A percentile compares a stretch with the other conserved stretches of the same genome.
phyloP scores from a whole-genome alignment of 1,140 invertebrate species.

The Procambarus clarkii region DNA sequence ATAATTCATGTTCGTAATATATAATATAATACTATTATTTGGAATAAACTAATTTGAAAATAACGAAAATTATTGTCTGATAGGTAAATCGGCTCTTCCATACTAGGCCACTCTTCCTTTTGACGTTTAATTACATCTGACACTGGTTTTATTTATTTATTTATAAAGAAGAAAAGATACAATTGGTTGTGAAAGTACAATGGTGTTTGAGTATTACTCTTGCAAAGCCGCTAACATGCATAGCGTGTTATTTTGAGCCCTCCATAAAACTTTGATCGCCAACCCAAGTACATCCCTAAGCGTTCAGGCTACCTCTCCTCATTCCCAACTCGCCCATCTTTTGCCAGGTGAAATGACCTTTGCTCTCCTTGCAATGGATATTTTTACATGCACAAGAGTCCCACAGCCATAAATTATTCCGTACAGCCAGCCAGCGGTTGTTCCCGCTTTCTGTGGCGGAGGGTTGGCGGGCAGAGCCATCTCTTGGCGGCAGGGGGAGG shows the following conservation, averaged over 20 bases:
- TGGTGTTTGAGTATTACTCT: too few relatives aligned
- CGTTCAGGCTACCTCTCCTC: neutral
- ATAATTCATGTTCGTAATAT: too few relatives aligned
- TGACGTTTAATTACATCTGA: constrained; percentile 5
- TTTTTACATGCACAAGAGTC: constrained; percentile 30
- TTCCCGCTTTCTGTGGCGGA: constrained; percentile 36
- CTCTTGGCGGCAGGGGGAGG: constrained; percentile 21
- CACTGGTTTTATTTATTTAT: neutral
- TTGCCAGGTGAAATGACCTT: constrained; percentile 5
- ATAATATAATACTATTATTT: too few relatives aligned
- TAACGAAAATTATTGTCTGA: too few relatives aligned
- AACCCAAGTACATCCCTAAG: neutral
- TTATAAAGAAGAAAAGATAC: too few relatives aligned
- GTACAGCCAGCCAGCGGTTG: neutral
- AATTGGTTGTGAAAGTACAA: too few relatives aligned
- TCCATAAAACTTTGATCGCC: neutral
- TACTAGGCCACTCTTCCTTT: neutral
- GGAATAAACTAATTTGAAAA: too few relatives aligned
- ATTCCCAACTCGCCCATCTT: neutral
- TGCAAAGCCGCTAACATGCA: too few relatives aligned
- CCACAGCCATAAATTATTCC: constrained; percentile 25
- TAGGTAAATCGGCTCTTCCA: too few relatives aligned
- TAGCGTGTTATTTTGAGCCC: too few relatives aligned
- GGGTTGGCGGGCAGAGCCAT: constrained; percentile 12
- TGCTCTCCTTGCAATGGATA: constrained; percentile 1